These are phyloP conservation scores for Clarias macrocephalus DNA, from an alignment of 2,113 vertebrate genomes.

Conservation along the genomic window DNA sequence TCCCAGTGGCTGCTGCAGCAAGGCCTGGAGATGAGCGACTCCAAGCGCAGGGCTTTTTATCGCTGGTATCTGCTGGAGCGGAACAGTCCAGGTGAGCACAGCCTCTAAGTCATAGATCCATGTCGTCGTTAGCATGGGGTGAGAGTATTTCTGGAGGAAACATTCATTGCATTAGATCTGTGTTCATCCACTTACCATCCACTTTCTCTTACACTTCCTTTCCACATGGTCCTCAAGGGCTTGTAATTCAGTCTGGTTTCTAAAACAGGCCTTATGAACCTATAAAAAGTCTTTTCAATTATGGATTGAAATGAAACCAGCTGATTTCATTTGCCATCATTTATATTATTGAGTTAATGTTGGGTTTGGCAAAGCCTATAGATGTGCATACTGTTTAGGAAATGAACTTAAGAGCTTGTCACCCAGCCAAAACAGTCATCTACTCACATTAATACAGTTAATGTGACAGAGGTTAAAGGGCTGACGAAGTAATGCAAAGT, in stretches of 20 bases:
- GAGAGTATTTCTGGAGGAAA: conserved; percentile 36
- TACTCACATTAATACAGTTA: conserved; percentile 42
- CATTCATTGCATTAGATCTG: conserved; percentile 5
- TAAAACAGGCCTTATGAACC: conserved; percentile 7
- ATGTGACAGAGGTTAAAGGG: conserved; percentile 43
- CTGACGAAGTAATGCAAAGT: conserved; percentile 32
- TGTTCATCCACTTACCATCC: conserved; percentile 29
- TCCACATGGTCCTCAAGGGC: conserved; percentile 53
- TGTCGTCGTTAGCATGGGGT: not conserved
- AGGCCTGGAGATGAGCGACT: conserved; percentile 82
- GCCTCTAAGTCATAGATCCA: not conserved
- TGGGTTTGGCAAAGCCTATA: conserved; percentile 45
- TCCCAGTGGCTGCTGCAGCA: conserved; percentile 83
- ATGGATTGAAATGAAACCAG: conserved; percentile 39
- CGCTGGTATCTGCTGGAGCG: conserved; percentile 83
- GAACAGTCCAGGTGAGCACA: conserved; percentile 75
- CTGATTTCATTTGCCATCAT: conserved; percentile 40
- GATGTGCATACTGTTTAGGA: conserved; percentile 29
- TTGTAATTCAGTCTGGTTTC: conserved; percentile 16
- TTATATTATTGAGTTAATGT: conserved; percentile 44
- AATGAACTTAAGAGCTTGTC: conserved; percentile 37
- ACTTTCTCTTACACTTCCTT: conserved; percentile 44
- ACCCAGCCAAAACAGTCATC: conserved; percentile 32
- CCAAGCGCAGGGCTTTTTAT: conserved; percentile 80
- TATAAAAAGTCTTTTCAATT: conserved; percentile 30